Percentiles rank a stretch among this genome's conserved stretches.
These are phyloP conservation scores for Eciton burchellii DNA, from an alignment of 1,140 invertebrate species.

Conservation along the genomic window DNA sequence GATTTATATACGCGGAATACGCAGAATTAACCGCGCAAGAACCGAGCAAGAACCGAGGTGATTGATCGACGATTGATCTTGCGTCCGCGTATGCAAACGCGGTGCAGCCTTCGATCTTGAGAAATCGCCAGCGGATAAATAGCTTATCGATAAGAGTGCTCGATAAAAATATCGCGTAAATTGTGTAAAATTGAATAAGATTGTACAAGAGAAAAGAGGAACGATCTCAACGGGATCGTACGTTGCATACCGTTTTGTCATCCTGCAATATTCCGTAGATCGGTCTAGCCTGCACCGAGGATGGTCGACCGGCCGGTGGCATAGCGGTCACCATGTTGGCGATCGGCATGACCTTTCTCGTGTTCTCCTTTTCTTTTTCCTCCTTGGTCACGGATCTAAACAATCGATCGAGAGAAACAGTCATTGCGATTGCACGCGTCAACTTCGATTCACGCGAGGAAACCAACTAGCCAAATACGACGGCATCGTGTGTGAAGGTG, in stretches of 20 bases:
- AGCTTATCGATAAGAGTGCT: too few relatives aligned
- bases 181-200: too few relatives aligned
- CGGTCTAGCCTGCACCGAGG: constrained; percentile 83
- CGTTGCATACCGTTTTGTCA: constrained; percentile 80
- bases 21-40: too few relatives aligned
- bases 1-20: not conserved
- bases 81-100: too few relatives aligned
- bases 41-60: too few relatives aligned
- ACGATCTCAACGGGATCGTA: constrained; percentile 5
- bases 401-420: constrained; percentile 31
- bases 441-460: constrained; percentile 47
- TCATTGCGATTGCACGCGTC: constrained; percentile 16
- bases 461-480: constrained; percentile 72
- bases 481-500: constrained; percentile 69
- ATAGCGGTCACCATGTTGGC: constrained; percentile 72
- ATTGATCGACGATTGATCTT: too few relatives aligned
- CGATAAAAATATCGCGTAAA: not conserved
- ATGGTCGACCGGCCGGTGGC: constrained; percentile 82
- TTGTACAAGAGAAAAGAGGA: not conserved
- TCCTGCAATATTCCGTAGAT: constrained; percentile 81
- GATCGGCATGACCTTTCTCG: constrained; percentile 88
- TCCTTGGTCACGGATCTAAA: constrained; percentile 92
- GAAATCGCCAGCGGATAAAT: too few relatives aligned
- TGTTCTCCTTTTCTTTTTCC: constrained; percentile 94
- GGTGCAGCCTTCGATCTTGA: too few relatives aligned